Base-by-base conservation (phyloP, 2,113 vertebrate genomes). In the Prochilodus magdalenae region DNA sequence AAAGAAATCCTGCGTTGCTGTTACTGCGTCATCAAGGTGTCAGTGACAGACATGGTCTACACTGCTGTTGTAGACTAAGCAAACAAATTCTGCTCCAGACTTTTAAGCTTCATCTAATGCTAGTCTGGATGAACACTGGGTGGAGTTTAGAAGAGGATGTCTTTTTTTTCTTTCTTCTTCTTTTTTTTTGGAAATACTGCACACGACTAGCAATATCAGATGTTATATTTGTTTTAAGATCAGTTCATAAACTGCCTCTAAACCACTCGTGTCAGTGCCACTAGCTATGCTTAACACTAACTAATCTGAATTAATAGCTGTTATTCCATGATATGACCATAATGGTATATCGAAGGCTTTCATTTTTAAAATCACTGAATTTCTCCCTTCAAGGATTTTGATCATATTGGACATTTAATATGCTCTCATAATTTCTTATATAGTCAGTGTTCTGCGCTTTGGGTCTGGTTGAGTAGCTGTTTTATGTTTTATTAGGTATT, bases 391-490 rank as follows among this genome's bases (percentile, higher is more conserved):
- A 83, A 82, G 30, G 66, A 77, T 76, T 83, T 75, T 82, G 73
- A 67, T 15, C 72, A 75, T 78, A 53, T 75, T 78, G 51, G 57
- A 70, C 29, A 57, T 82, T 63, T 63, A 55, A 67, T 89, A 85
- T 84, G 63, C 84, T 90, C 69, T 90, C 87, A 85, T 90, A 89
- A 90, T 88, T 89, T 90, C 91, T 84, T 87, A 93, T 93, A 80
- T 88, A 83, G 63, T 47, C 95, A 92, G 92, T 92, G 86, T 94
- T 91, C 72, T 94, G 62, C 87, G 88, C 92, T 93, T 90, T 87
- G 87, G 85, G 89, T 90, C 83, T 14, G 82, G 87, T 83, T 84
- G 83, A 94, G 90, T 92, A 81, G 80, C 51, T 90, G 88, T 88
- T 92, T 90, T 91, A 90, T 73, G 86, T 89, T 89, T 84, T 85